A percentile compares a stretch with the other conserved stretches of the same genome.
Evolutionary conservation across 2,888 invertebrate species (phyloP).

Genomic region (Coelopa pilipes): DNA sequence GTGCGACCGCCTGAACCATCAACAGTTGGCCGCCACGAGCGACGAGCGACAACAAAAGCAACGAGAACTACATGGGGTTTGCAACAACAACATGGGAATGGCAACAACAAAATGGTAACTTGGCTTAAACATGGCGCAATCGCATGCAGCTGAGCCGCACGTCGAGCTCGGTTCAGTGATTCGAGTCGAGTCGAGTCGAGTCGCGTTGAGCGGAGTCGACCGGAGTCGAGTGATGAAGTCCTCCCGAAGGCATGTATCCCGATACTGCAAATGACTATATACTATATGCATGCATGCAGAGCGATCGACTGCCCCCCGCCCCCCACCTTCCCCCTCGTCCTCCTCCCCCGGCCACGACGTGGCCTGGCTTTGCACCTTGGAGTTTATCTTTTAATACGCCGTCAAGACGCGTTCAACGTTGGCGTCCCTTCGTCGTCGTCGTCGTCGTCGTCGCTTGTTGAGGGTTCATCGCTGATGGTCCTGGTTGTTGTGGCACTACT

Average conservation of each 20-base stretch:
- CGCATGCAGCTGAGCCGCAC: conserved; percentile 19
- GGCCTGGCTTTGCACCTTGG: not conserved
- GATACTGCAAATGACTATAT: not conserved
- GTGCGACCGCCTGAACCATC: conserved; percentile 62
- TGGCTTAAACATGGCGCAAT: conserved; percentile 23
- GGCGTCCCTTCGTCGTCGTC: conserved; percentile 21
- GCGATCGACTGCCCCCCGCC: not conserved
- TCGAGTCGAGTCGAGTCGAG: no score
- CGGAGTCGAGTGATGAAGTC: conserved; percentile 11
- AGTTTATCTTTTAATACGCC: conserved; percentile 35
- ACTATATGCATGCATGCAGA: not conserved
- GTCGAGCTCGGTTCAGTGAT: not conserved
- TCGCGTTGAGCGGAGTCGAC: not conserved
- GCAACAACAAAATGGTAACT: not conserved
- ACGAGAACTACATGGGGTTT: no score
- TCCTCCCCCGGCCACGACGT: no score
- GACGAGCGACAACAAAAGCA: conserved; percentile 35
- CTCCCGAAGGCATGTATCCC: conserved; percentile 19
- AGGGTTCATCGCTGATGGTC: conserved; percentile 37
- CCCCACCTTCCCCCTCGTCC: no score
- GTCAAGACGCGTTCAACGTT: conserved; percentile 32
- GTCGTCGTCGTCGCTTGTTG: conserved; percentile 34
- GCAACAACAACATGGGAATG: not conserved
- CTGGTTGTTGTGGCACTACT: conserved; percentile 10
- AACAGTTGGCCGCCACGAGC: conserved; percentile 54